Evolutionary conservation across 53 echinoderm and acorn worm species (phyloP), one percentile per base, ranked within the genome.

Genomic region (Antedon mediterranea): DNA sequence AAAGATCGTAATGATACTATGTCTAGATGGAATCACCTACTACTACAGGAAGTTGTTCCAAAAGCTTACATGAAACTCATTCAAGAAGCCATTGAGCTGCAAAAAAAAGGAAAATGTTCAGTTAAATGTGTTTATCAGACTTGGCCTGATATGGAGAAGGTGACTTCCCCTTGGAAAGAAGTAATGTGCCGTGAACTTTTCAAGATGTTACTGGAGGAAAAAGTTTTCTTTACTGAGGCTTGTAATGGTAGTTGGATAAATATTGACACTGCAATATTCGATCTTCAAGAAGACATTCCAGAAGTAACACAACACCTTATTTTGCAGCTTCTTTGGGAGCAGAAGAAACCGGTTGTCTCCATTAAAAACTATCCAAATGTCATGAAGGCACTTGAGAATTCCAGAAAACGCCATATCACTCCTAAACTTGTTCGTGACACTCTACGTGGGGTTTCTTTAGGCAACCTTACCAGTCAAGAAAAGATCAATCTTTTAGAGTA

Each of bases 1-100:
- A 70, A 42, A 28, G 98, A 97, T 41, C 90, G 86, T 78, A 80
- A 81, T 70, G 92, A 97, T 71, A 77, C 82, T 0, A 79, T 84
- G 30, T 88, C 98, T 3, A 43, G 34, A 43, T 97, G 98, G 98
- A 97, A 97, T 73, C 28, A 84, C 33, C 71, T 89, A n/a, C 80
- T 97, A 71, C 80, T 78, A 4, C 75, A 57, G 3, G 81, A 92
- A 71, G 28, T 89, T 0, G 78, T 97, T 32, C 97, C 97, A 31
- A 71, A 77, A 0, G 92, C 78, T 6, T 97, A 91, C 34, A 44
- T 77, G 33, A 80, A 81, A n/a, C 82, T 87, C 0, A 72, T 91
- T n/a, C 14, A 83, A 18, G 43, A 43, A 28, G 81, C 86, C 27
- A 73, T 81, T 7, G 15, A 74, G 70, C 34, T 44, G n/a, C 41